These are phyloP conservation scores for Bombus waltoni DNA, from an alignment of 1,140 invertebrate species.

Conservation along the genomic window DNA sequence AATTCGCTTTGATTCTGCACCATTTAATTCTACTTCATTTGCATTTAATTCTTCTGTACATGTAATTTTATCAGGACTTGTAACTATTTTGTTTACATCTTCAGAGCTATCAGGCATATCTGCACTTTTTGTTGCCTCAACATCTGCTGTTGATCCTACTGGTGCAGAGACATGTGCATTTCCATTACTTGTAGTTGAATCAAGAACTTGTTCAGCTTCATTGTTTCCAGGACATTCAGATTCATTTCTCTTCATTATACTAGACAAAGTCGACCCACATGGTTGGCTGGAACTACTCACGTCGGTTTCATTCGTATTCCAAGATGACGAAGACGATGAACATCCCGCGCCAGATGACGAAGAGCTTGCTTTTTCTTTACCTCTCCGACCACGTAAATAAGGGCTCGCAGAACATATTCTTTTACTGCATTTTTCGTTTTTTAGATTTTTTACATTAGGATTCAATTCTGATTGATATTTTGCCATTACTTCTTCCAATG, in stretches of 20 bases:
- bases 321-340: slow-evolving; percentile 72
- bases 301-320: slow-evolving; percentile 79
- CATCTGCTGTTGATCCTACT: slow-evolving; percentile 66
- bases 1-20: slow-evolving; percentile 76
- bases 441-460: slow-evolving; percentile 61
- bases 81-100: slow-evolving; percentile 82
- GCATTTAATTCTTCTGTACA: slow-evolving; percentile 63
- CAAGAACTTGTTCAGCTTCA: slow-evolving; percentile 78
- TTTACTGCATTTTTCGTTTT: slow-evolving; percentile 62
- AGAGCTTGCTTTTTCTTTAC: slow-evolving; percentile 66
- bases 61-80: slow-evolving; percentile 79
- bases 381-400: slow-evolving; percentile 71
- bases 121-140: slow-evolving; percentile 73
- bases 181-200: slow-evolving; percentile 84
- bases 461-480: slow-evolving; percentile 82
- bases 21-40: slow-evolving; percentile 75
- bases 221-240: slow-evolving; percentile 72
- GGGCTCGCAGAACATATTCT: slow-evolving; percentile 61
- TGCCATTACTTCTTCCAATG: slow-evolving; percentile 89
- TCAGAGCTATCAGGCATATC: slow-evolving; percentile 85
- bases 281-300: slow-evolving; percentile 81
- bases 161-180: slow-evolving; percentile 67
- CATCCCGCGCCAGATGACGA: slow-evolving; percentile 73
- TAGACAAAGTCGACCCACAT: slow-evolving; percentile 70
- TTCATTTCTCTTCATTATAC: slow-evolving; percentile 58